Evolutionary conservation across 2,113 vertebrate species (phyloP).

Genomic region (Lepus europaeus): DNA sequence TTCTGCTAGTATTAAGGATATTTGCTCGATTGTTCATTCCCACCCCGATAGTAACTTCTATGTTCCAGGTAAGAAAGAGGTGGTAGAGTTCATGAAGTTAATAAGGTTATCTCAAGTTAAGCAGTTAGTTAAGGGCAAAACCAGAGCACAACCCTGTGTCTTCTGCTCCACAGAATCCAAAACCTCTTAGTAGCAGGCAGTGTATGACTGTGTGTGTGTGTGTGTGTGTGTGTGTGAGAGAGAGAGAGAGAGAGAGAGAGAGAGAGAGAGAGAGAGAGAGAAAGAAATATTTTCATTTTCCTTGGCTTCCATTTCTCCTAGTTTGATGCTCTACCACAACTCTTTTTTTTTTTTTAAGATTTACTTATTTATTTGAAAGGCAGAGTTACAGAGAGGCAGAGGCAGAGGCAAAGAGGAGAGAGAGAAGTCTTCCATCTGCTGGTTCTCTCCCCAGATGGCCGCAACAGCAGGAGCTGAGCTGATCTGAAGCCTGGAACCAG

Average conservation of each 20-base stretch:
- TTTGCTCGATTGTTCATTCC: constrained; percentile 22
- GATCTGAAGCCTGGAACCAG: no score
- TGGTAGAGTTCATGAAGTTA: background rate
- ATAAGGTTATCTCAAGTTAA: background rate
- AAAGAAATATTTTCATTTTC: background rate
- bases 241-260: no score
- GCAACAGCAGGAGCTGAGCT: no score
- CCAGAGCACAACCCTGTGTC: background rate
- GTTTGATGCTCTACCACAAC: background rate
- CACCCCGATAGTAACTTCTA: background rate
- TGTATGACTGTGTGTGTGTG: no score
- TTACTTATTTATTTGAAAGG: no score
- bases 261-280: no score
- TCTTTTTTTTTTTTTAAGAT: background rate
- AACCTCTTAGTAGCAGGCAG: background rate
- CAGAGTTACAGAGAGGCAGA: no score
- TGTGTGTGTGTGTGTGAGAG: background rate
- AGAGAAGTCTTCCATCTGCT: no score
- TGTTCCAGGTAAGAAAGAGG: background rate
- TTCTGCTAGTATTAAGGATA: background rate
- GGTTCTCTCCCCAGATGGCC: no score
- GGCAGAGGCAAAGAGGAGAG: no score
- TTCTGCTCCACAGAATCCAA: background rate
- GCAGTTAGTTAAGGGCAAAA: background rate
- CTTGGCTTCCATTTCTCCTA: background rate